Conservation (phyloP, 2,888 invertebrate species). For the Tipula confusa region DNA sequence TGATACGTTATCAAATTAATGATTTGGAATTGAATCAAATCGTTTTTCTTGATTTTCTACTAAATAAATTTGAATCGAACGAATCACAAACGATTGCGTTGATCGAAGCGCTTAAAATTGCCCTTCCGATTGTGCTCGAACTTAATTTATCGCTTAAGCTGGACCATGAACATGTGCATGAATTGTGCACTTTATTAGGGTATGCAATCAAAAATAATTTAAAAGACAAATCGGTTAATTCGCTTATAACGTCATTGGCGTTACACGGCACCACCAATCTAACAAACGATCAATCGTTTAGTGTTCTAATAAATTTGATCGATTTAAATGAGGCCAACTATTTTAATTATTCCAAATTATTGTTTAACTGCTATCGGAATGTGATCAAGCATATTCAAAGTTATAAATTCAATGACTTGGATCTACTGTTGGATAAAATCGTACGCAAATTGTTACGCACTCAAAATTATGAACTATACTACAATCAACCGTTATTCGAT, state of each 20-base stretch:
- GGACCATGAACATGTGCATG: constrained; percentile 53
- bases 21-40: constrained; percentile 57
- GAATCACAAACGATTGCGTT: constrained; percentile 52
- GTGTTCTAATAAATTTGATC: constrained; percentile 56
- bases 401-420: constrained; percentile 52
- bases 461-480: constrained; percentile 53
- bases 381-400: constrained; percentile 50
- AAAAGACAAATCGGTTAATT: constrained; percentile 53
- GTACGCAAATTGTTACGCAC: constrained; percentile 48
- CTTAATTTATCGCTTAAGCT: constrained; percentile 57
- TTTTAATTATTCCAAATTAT: constrained; percentile 49
- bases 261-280: constrained; percentile 49
- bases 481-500: constrained; percentile 59
- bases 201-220: constrained; percentile 54
- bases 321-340: constrained; percentile 43
- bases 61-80: constrained; percentile 48
- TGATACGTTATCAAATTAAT: constrained; percentile 60
- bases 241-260: constrained; percentile 53
- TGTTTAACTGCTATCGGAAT: constrained; percentile 54
- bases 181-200: constrained; percentile 54
- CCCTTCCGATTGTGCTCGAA: constrained; percentile 64
- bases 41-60: constrained; percentile 58
- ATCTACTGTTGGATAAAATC: constrained; percentile 53
- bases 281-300: constrained; percentile 52
- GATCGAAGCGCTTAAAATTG: constrained; percentile 59